Evolutionary conservation across 2,888 invertebrate genomes (phyloP).

Genomic region (Aleiodes leptofemur): DNA sequence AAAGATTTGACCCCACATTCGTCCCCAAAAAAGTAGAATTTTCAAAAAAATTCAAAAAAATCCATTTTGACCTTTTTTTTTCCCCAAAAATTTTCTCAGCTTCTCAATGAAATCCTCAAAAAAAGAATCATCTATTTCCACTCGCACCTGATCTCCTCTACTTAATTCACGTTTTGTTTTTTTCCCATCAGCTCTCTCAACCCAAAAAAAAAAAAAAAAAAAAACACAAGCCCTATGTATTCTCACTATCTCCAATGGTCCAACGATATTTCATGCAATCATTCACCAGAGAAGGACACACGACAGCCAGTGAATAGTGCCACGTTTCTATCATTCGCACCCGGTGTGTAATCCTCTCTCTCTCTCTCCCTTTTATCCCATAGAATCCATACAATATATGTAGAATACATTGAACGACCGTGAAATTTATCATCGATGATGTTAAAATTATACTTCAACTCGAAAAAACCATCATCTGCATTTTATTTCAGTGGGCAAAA

Average conservation of each 20-base stretch:
- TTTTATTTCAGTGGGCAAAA: not conserved
- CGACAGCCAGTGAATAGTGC: slow-evolving; percentile 4
- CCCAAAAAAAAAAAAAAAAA: not conserved
- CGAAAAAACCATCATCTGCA: slow-evolving; percentile 14
- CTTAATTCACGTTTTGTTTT: slow-evolving; percentile 1
- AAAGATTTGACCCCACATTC: too few species aligned
- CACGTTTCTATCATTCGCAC: slow-evolving; percentile 41
- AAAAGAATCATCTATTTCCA: slow-evolving; percentile 1
- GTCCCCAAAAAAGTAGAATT: too few species aligned
- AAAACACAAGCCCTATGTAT: slow-evolving; percentile 14
- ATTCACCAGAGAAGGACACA: slow-evolving; percentile 26
- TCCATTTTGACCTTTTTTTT: too few species aligned
- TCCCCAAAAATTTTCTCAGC: too few species aligned
- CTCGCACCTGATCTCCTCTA: slow-evolving; percentile 15
- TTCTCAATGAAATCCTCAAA: too few species aligned
- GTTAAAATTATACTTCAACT: slow-evolving; percentile 2
- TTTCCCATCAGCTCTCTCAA: not conserved
- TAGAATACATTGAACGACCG: slow-evolving; percentile 32
- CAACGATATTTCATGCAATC: slow-evolving; percentile 28
- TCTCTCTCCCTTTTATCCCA: not conserved
- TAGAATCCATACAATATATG: slow-evolving; percentile 13
- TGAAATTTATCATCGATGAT: slow-evolving; percentile 38
- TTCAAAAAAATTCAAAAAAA: too few species aligned
- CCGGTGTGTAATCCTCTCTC: slow-evolving; percentile 10
- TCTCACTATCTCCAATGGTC: slow-evolving; percentile 11